Base-by-base conservation (phyloP, 2,888 invertebrate genomes). In the Nomada flava region DNA sequence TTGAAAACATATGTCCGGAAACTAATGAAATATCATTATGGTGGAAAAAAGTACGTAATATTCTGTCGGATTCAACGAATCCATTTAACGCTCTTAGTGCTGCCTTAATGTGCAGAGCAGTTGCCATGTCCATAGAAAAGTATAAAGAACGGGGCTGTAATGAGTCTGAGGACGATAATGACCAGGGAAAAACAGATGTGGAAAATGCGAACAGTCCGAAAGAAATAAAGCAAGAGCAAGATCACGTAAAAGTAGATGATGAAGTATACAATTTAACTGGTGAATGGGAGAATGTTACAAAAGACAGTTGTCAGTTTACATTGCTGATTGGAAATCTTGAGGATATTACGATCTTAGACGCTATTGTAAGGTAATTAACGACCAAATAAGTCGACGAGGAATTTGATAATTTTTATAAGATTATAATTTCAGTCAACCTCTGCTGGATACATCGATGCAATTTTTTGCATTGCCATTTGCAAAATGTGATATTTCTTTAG, bases 261-360 rank as follows among this genome's bases (percentile, higher is more conserved):
- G 95, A 96, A 95, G 75, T 79, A n/a, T 88, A 88, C 42, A 92
- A 89, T 82, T 91, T 88, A 15, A 88, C 90, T 2, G 92, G 91
- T 69, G 95, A 95, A 60, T 98, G 98, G 97, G 98, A 98, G 92
- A 96, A 96, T 71, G 96, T 98, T 71, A 97, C 98, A 1, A 96
- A 97, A 86, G 98, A 98, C 91, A 96, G 96, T 89, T 97, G 98
- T 59, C 96, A 97, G 91, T 98, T 98, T 97, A 97, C 97, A 20
- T 94, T 98, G 65, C 94, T 98, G 1, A 97, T 98, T 57, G 97
- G 97, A 72, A 98, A 98, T 94, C 95, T 98, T 63, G 98, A 98
- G 93, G 98, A 98, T 92, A 95, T 98, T 82, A 96, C 98, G 2
- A 95, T 98, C 72, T 94, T 98, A 18, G 96, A 97, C 94, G 95